Percentiles rank a stretch among this genome's conserved stretches.
phyloP scores from a whole-genome alignment of 2,888 invertebrate genomes.

The Linnaemya vulpina region DNA sequence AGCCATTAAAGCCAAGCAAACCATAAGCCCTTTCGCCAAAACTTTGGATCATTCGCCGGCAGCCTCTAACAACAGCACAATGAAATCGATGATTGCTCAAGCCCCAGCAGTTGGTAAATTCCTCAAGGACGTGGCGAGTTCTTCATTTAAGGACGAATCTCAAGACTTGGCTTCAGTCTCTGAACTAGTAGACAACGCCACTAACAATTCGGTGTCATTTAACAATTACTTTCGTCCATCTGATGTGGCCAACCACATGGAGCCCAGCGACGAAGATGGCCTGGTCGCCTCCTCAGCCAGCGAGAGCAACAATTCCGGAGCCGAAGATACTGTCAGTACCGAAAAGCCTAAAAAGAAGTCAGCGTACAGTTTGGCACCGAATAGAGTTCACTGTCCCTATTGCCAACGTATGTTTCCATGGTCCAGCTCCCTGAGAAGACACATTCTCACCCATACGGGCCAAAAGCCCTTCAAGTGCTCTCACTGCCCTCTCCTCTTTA shows the following conservation, averaged over 20 bases:
- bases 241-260: constrained; percentile 82
- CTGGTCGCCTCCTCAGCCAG: constrained; percentile 91
- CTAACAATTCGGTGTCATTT: constrained; percentile 85
- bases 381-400: constrained; percentile 95
- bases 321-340: constrained; percentile 86
- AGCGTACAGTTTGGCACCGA: constrained; percentile 97
- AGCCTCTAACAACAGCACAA: constrained; percentile 69
- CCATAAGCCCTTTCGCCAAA: constrained; percentile 42
- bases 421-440: constrained; percentile 97
- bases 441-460: constrained; percentile 95
- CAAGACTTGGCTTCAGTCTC: constrained; percentile 91
- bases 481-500: constrained; percentile 95
- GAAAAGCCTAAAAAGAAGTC: constrained; percentile 91
- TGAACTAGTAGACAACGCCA: constrained; percentile 89
- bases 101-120: constrained; percentile 82
- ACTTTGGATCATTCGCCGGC: constrained; percentile 35
- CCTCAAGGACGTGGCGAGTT: constrained; percentile 81
- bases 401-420: constrained; percentile 98
- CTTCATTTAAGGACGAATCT: constrained; percentile 84
- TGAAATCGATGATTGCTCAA: constrained; percentile 85
- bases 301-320: constrained; percentile 92
- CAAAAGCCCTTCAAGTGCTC: constrained; percentile 98
- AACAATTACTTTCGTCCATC: constrained; percentile 86
- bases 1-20: constrained; percentile 81
- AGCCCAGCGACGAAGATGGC: constrained; percentile 88